Evolutionary conservation across 2,888 invertebrate genomes (phyloP), one percentile per base, ranked within the genome.

Genomic region (Calliphora vomitoria): DNA sequence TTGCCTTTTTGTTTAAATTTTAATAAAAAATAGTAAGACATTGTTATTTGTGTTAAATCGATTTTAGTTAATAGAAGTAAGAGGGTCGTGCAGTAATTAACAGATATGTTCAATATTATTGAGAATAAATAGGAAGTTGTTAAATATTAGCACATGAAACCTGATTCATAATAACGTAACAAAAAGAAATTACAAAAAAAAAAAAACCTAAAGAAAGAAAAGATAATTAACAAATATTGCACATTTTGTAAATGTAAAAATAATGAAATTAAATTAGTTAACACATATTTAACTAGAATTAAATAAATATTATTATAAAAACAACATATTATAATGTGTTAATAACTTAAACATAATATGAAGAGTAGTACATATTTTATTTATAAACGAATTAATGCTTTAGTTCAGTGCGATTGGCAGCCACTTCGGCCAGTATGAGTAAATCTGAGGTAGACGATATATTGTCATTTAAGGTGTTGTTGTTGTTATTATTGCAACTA

Each of bases 391-490:
- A 44, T 87, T 90, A 90, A 88, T 92, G 90, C 81, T 90, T 90
- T 86, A 91, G 88, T 90, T 92, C 93, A 89, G 93, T 93, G 89
- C 93, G 92, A 90, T 93, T 93, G 88, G 93, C 92, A 89, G 93
- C 93, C 75, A 93, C 93, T 92, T 93, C 93, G 88, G 93, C 93
- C 90, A 93, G 90, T 85, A 93, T 93, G 90, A 93, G 91, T 90
- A 93, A 90, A 91, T 93, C 93, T 91, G 93, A 93, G 91, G 93
- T 92, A 92, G 92, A 90, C 87, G 90, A 91, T 83, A 89, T 90
- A 88, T 92, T 89, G 87, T 88, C 88, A 86, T 82, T 88, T 86
- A 41, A 80, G 74, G 35, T 74, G 55, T 75, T 78, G 25, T 35
- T 79, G 11, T 83, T 68, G 60, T 58, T n/a, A n/a, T n/a, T n/a